Evolutionary conservation across 2,888 invertebrate species (phyloP), one percentile per base, ranked within the genome.

Genomic region (Netelia melanura): DNA sequence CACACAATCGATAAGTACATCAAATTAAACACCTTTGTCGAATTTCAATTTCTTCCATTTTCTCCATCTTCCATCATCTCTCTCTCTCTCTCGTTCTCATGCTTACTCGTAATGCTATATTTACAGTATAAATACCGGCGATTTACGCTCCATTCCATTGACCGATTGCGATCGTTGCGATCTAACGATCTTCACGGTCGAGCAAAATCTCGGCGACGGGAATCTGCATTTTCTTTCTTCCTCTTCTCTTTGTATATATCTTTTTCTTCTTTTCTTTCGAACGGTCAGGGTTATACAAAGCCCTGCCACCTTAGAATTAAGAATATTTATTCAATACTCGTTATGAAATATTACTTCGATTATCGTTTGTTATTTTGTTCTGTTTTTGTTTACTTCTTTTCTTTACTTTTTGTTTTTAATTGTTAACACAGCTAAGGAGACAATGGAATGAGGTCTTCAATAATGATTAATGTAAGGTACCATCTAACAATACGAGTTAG

Each of bases 361-460:
- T 75, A 84, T 80, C 71, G 71, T 64, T 81, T 77, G 56, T 71
- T 76, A 56, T 67, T 75, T 62, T 38, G 48, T 64, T 70, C 70
- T 64, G 61, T 72, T 74, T 43, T 17, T 3, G 30, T 30, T 30
- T 30, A 30, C 30, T 30, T 30, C 30, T 62, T 56, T 82, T 78
- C 17, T 70, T 75, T 72, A 10, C 75, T 70, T 70, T 77, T 58
- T 11, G 52, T 70, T 52, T 72, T 86, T 84, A 72, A 65, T 80
- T 48, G 86, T 87, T 86, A 89, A 89, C 88, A 87, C 89, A 87
- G 79, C 82, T 86, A 83, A 85, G 78, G 88, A 89, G 89, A 90
- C 89, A 90, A 90, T 90, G 90, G 89, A 90, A 89, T 85, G 87
- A 86, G 83, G 84, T 83, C 82, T 80, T 87, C 78, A 81, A 83